phyloP scores from a whole-genome alignment of 2,113 vertebrate genomes.

The Ardeotis arabs region DNA sequence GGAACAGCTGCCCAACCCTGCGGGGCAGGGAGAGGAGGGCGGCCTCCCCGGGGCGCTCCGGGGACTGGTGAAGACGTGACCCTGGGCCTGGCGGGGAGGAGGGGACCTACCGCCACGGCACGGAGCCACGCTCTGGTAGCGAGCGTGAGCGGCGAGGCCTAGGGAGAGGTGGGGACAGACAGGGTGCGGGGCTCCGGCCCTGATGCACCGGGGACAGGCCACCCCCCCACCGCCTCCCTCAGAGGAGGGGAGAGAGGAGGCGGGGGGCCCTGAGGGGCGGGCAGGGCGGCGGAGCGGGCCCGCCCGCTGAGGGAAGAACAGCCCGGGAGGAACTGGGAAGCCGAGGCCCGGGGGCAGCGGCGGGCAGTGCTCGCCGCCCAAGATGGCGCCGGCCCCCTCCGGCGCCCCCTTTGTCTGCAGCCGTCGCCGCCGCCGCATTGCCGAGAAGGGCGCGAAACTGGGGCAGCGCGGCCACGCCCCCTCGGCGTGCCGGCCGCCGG shows the following conservation, averaged over 20 bases:
- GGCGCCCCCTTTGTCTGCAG: conserved; percentile 35
- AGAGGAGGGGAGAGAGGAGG: background rate
- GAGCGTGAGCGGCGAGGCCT: background rate
- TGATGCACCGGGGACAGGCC: background rate
- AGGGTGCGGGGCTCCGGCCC: too few species aligned
- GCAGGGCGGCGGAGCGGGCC: background rate
- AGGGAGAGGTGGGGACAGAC: too few species aligned
- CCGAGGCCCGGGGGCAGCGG: too few species aligned
- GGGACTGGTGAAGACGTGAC: background rate
- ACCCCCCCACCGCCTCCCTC: background rate
- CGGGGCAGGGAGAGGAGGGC: background rate
- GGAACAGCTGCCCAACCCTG: rapidly evolving
- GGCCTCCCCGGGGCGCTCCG: too few species aligned
- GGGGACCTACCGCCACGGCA: background rate
- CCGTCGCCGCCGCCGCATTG: conserved; percentile 50
- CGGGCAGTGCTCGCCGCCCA: background rate
- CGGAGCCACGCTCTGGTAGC: too few species aligned
- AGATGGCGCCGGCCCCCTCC: conserved; percentile 43
- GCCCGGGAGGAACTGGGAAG: background rate
- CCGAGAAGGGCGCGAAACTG: conserved; percentile 53
- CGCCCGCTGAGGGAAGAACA: too few species aligned
- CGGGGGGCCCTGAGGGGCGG: too few species aligned
- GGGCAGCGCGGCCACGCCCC: conserved; percentile 60
- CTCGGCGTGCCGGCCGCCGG: too few species aligned
- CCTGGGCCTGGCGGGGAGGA: rapidly evolving